Base-by-base conservation (phyloP, 1,140 invertebrate species). In the Coboldia fuscipes region DNA sequence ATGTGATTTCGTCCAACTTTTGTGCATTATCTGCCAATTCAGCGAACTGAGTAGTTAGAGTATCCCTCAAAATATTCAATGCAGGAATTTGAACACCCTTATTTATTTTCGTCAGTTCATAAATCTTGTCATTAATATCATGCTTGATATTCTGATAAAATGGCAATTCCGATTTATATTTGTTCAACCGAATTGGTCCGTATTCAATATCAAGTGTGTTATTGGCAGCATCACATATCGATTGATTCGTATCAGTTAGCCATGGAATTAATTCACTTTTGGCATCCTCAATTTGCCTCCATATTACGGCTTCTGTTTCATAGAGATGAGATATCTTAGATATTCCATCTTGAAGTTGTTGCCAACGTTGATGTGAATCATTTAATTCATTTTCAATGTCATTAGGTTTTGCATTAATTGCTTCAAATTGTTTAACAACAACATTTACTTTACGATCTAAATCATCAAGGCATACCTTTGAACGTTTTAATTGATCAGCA, bases 281-380 rank as follows among this genome's bases (percentile, higher is more conserved):
- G 0, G 73, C 69, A 39, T 83, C 77, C 35, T 86, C 75, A 5
- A 93, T 78, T 52, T 92, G 83, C 42, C 84, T 81, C 85, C 86
- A 92, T 30, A 92, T 76, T 4, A 84, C 74, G 1, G 78, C 59
- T 51, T 92, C 83, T 1, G 83, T 79, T 54, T 94, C 86, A 27
- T 81, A 70, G 30, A 72, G 70, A 53, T 88, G 74, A 9, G 72
- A 65, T 38, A 70, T 65, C 37, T 73, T 71, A 13, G 70, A 66
- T 3, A 76, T 61, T 37, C 70, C 66, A 37, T 76, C 68, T 43
- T 77, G 70, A 12, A 67, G 60, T 31, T 72, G 68, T 42, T 83
- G 72, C 70, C 81, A 90, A n/a, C 67, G 60, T 17, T 71, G 65
- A 41, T 74, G 66, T 9, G 68, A 60, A 14, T 59, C 56, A 3